Evolutionary conservation across 2,113 vertebrate genomes (phyloP).

Genomic region (Erpornis zantholeuca): DNA sequence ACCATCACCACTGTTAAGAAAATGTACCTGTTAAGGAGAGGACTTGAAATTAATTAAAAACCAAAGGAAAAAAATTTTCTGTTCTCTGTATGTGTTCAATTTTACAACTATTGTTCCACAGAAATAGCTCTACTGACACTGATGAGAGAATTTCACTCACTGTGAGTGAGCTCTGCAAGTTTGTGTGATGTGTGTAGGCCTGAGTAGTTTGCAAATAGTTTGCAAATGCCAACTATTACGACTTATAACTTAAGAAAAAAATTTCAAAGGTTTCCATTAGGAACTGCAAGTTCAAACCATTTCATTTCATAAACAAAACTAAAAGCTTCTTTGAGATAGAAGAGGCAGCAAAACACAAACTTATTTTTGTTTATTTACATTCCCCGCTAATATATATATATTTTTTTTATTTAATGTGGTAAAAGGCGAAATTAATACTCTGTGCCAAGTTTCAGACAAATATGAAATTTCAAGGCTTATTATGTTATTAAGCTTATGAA

Average conservation of each 20-base stretch:
- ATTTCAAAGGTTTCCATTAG: neutral
- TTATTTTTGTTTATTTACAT: neutral
- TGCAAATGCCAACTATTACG: neutral
- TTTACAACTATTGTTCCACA: neutral
- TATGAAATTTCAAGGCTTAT: conserved; percentile 12
- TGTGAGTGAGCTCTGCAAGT: neutral
- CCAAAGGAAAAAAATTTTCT: neutral
- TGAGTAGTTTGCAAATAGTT: no score
- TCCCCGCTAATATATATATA: neutral
- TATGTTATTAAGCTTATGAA: conserved; percentile 37
- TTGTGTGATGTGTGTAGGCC: neutral
- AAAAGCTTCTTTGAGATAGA: neutral
- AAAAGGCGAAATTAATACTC: neutral
- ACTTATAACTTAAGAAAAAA: neutral
- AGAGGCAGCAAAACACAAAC: neutral
- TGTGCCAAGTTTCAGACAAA: neutral
- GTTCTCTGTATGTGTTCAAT: neutral
- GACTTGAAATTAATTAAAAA: neutral
- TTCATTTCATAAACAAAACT: conserved; percentile 26
- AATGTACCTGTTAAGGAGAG: neutral
- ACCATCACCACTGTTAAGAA: neutral
- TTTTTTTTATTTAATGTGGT: neutral
- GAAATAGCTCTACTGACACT: neutral
- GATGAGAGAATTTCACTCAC: neutral
- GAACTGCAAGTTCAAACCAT: neutral